Evolutionary conservation across 2,797 vertebrate genomes (phyloP), one percentile per base, ranked within the genome.

Genomic region (Sebastes iracundus): DNA sequence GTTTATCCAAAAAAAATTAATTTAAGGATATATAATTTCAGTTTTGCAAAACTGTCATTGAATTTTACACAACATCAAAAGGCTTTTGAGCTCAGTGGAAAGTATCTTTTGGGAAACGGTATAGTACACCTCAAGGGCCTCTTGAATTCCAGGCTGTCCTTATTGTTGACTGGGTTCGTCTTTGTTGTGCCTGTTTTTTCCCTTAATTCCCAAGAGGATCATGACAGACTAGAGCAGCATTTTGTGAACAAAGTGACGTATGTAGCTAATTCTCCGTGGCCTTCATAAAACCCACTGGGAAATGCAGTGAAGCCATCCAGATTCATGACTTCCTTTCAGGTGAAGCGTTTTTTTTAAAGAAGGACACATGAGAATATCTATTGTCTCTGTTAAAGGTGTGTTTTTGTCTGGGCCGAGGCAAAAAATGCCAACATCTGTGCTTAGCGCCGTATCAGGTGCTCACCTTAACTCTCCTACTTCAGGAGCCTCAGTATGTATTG

Each of bases 361-460:
- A 25, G 66, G 85, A 88, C 81, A 93, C 80, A 76, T 79, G 88
- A 93, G 87, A 93, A 55, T 69, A 25, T 70, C 77, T 73, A 64
- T 91, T 91, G 88, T 93, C 68, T 87, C 28, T 13, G 5, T 71
- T 58, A 16, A 8, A 65, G 75, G 42, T 79, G 46, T 42, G 68
- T 81, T 87, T 84, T 86, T 91, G 70, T 90, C 79, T 42, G 49
- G 12, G 42, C 35, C 2, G 11, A 74, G 59, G 75, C 77, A 16
- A 63, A 74, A 64, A 58, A 72, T 90, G 72, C 90, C 84, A 80
- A 76, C 65, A 84, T 83, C 59, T 67, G n/a, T 82, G 79, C 23
- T 72, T 42, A 20, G 23, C 60, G 64, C 38, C 75, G 82, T 76
- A 81, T 73, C 33, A 87, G 55, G 78, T 69, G 61, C 74, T 74